Evolutionary conservation across 2,797 vertebrate genomes (phyloP).

Genomic region (Lates japonicus): DNA sequence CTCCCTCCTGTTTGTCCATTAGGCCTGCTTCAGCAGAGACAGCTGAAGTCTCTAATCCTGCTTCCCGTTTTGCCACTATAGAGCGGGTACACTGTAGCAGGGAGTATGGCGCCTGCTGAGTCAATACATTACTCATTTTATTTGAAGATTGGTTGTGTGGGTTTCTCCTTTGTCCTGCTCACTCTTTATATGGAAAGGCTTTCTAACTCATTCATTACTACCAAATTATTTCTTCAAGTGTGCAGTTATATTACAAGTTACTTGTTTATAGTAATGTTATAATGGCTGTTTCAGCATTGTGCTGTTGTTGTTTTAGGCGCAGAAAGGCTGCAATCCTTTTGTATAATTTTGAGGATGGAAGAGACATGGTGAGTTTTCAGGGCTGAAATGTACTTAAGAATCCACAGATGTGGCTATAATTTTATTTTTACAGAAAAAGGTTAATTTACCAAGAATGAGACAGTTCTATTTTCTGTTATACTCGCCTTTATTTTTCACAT

Average conservation of each 20-base stretch:
- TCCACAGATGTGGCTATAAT: neutral
- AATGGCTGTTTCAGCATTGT: neutral
- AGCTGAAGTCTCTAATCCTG: neutral
- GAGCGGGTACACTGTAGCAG: neutral
- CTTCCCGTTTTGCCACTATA: neutral
- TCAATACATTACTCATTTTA: neutral
- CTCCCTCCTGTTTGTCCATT: conserved; percentile 2
- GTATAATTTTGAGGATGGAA: neutral
- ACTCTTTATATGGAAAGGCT: neutral
- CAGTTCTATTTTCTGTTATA: neutral
- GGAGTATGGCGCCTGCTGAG: conserved; percentile 57
- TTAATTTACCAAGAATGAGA: neutral
- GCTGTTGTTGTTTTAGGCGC: neutral
- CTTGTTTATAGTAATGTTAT: neutral
- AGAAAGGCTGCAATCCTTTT: neutral
- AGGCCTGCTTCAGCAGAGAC: neutral
- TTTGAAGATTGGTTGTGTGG: neutral
- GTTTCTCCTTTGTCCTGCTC: neutral
- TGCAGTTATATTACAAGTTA: neutral
- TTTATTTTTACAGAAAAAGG: neutral
- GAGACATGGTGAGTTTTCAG: neutral
- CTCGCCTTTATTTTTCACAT: neutral
- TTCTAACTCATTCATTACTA: neutral
- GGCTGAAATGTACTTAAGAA: neutral
- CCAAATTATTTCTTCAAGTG: neutral